These are phyloP conservation scores for Tribolium castaneum DNA, from an alignment of 1,140 invertebrate species.

Conservation along the genomic window DNA sequence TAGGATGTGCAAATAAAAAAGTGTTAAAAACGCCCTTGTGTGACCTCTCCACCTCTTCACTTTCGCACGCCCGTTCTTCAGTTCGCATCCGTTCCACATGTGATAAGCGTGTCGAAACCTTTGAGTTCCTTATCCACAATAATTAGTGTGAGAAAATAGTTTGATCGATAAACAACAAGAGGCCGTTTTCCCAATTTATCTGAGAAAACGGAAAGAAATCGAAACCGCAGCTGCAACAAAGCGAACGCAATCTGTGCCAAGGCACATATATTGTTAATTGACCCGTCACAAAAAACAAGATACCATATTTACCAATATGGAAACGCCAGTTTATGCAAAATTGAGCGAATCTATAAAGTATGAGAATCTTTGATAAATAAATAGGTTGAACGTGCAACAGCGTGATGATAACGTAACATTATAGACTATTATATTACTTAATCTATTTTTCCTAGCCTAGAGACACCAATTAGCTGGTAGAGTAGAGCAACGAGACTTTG, in stretches of 20 bases:
- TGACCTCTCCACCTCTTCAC: no score
- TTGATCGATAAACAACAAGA: background rate
- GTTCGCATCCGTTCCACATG: conserved; percentile 11
- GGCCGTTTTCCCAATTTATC: no score
- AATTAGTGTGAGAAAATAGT: no score
- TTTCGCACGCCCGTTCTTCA: no score
- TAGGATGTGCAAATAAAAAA: no score
- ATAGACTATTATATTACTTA: conserved; percentile 2
- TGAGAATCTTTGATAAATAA: conserved; percentile 27
- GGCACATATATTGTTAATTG: conserved; percentile 1
- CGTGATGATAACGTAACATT: conserved; percentile 27
- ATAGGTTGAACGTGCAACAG: conserved; percentile 35
- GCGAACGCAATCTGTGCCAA: background rate
- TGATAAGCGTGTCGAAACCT: background rate
- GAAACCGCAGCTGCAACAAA: conserved; percentile 11
- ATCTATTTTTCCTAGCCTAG: conserved; percentile 19
- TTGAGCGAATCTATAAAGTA: background rate
- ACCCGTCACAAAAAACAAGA: conserved; percentile 13
- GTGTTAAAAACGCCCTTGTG: no score
- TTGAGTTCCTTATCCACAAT: no score
- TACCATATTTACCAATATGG: background rate
- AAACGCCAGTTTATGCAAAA: background rate
- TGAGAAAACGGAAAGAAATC: conserved; percentile 23
- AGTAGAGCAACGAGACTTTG: background rate
- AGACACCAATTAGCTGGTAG: background rate